Base-by-base conservation (phyloP, 2,113 vertebrate species). In the Toxotes jaculatrix region DNA sequence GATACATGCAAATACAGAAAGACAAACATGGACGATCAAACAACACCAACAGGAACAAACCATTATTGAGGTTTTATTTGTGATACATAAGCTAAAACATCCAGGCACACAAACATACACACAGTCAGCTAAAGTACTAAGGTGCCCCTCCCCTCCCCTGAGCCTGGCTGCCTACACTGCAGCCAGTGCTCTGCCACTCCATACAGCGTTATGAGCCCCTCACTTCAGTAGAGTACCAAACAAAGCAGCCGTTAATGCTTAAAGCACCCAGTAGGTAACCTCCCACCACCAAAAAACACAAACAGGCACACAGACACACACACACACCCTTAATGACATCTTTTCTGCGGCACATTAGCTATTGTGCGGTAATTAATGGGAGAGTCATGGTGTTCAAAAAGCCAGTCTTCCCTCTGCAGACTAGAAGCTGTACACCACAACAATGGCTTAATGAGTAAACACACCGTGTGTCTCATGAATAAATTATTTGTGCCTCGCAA, bases 381-480 rank as follows among this genome's bases (percentile, higher is more conserved):
- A 90, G 84, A 90, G 92, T 88, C 86, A 86, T 61, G 67, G 83
- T 49, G 71, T 85, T 92, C 72, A 92, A 92, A 93, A 93, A 92
- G 84, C 84, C 73, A 83, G 90, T 87, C 85, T 82, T 91, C 88
- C 88, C 92, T 92, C 92, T 79, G 81, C 88, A 93, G 91, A 92
- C 85, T 84, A 47, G 68, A 62, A 88, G 82, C 88, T 82, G 87
- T 86, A 88, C 88, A 74, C 77, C 80, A 87, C 82, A 91, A 93
- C 90, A 93, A 93, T 91, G 88, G 87, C 92, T 92, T 94, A 93
- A 94, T 92, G 93, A 94, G 92, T 93, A 93, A 94, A 94, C 89
- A 93, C 89, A 76, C 78, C 2, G 77, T 60, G 74, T 21, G 79
- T 86, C 85, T 92, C 91, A 92, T 94, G 93, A 92, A 93, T 94